phyloP scores from a whole-genome alignment of 2,797 vertebrate species.

The Uromys caudimaculatus region DNA sequence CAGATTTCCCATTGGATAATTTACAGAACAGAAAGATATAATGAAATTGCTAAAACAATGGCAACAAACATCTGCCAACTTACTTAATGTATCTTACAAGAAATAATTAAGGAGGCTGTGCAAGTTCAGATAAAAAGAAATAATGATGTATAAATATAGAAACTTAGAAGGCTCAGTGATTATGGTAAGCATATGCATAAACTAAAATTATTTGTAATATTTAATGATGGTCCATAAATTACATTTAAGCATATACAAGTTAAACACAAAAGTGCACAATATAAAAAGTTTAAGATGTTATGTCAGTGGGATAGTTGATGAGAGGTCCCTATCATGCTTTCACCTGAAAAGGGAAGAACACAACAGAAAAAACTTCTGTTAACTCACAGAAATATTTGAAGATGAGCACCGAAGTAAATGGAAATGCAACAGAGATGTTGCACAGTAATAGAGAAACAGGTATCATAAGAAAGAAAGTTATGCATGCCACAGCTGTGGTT shows the following conservation, averaged over 20 bases:
- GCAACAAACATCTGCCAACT: neutral
- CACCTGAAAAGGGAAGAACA: neutral
- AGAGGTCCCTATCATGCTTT: neutral
- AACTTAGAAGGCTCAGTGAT: neutral
- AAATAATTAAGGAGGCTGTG: neutral
- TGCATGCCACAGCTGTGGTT: neutral
- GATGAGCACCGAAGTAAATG: neutral
- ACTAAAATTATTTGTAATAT: neutral
- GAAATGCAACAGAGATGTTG: neutral
- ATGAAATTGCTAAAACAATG: neutral
- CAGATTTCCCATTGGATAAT: neutral
- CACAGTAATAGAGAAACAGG: neutral
- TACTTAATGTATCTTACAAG: neutral
- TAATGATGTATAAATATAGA: neutral
- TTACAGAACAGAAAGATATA: neutral
- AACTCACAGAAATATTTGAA: neutral
- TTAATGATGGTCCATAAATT: neutral
- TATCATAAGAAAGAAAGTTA: neutral
- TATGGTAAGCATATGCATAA: neutral
- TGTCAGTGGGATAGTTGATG: neutral
- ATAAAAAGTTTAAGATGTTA: neutral
- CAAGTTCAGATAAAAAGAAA: neutral
- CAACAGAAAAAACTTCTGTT: neutral
- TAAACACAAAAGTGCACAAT: neutral
- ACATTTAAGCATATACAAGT: neutral